phyloP scores from a whole-genome alignment of 2,888 invertebrate species.

The Euproctis similis region DNA sequence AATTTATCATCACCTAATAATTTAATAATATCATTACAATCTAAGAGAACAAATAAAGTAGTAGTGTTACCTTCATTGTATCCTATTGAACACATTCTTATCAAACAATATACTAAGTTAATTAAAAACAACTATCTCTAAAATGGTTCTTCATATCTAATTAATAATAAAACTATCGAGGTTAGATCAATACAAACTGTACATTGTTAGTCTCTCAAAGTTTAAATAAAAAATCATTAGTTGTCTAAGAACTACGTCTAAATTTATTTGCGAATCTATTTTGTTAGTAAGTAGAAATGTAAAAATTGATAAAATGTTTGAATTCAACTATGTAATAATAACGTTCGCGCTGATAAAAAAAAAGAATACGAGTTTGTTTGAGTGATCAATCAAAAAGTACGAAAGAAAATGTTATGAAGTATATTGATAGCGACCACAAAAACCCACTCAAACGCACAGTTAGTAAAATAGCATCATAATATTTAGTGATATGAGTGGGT shows the following conservation, averaged over 20 bases:
- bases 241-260: conserved; percentile 20
- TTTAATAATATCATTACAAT: no score
- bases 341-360: no score
- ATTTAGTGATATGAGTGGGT: conserved; percentile 12
- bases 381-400: no score
- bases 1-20: no score
- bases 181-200: conserved; percentile 15
- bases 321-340: conserved; percentile 16
- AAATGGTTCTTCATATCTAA: conserved; percentile 19
- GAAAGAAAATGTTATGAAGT: no score
- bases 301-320: conserved; percentile 11
- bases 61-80: conserved; percentile 21
- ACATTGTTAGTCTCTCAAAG: conserved; percentile 19
- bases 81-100: conserved; percentile 16
- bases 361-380: no score
- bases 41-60: conserved; percentile 5
- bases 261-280: conserved; percentile 12
- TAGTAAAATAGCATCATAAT: neutral
- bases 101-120: conserved; percentile 6
- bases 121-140: conserved; percentile 14
- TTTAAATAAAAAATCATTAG: conserved; percentile 15
- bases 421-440: no score
- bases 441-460: conserved; percentile 14
- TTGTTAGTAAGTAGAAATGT: conserved; percentile 14
- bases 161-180: conserved; percentile 18